Percentiles rank a stretch among this genome's conserved stretches.
Evolutionary conservation across 2,113 vertebrate genomes (phyloP).

Genomic region (Peromyscus polionotus): DNA sequence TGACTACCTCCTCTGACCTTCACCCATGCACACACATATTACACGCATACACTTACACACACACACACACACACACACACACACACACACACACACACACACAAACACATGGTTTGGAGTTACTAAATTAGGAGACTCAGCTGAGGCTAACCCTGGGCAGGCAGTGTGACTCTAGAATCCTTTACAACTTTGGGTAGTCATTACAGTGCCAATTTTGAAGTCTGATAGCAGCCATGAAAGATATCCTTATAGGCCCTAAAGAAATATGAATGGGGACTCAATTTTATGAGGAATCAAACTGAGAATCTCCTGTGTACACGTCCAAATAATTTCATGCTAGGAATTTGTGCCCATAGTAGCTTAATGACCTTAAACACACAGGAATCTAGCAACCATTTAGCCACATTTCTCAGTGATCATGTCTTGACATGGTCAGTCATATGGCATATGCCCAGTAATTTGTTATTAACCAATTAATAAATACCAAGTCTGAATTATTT

Average conservation of each 20-base stretch:
- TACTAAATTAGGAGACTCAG: background rate
- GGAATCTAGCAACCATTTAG: slow-evolving; percentile 22
- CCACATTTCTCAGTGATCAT: background rate
- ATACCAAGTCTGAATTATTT: slow-evolving; percentile 27
- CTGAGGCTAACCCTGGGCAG: background rate
- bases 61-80: background rate
- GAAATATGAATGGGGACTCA: background rate
- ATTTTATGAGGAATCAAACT: background rate
- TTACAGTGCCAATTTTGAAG: background rate
- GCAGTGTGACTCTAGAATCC: background rate
- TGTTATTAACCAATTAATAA: slow-evolving; percentile 18
- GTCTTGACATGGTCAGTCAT: slow-evolving; percentile 20
- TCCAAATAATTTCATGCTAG: background rate
- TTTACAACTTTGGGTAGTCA: background rate
- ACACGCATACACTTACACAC: background rate
- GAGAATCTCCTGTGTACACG: background rate
- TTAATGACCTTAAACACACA: background rate
- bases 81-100: background rate
- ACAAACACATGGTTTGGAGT: background rate
- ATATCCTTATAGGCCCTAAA: background rate
- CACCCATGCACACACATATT: background rate
- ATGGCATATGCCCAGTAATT: slow-evolving; percentile 9
- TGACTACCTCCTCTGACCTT: background rate
- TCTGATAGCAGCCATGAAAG: background rate
- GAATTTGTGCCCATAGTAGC: background rate